These are phyloP conservation scores for Porphyrio hochstetteri DNA, from an alignment of 2,113 vertebrate genomes.

Conservation along the genomic window DNA sequence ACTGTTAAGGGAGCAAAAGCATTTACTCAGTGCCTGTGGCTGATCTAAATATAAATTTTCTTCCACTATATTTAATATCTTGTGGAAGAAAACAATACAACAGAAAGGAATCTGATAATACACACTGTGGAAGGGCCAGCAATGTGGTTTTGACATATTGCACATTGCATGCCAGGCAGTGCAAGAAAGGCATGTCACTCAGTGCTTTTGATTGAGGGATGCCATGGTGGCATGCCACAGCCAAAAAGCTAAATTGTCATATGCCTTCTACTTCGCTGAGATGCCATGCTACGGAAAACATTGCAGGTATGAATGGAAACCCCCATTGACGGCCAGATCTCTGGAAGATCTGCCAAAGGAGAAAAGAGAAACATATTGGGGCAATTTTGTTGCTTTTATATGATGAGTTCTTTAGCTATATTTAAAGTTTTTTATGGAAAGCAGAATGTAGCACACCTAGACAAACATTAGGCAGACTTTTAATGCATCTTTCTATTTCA, in stretches of 20 bases:
- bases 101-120: neutral
- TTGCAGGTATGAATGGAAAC: conserved; percentile 56
- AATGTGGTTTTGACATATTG: neutral
- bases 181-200: conserved; percentile 38
- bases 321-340: conserved; percentile 6
- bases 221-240: conserved; percentile 15
- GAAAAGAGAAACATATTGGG: conserved; percentile 9
- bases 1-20: neutral
- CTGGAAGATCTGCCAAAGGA: conserved; percentile 20
- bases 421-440: neutral
- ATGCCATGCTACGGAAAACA: conserved; percentile 51
- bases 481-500: neutral
- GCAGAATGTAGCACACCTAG: neutral
- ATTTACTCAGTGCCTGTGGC: neutral
- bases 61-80: conserved; percentile 18
- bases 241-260: conserved; percentile 56
- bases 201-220: conserved; percentile 40
- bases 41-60: conserved; percentile 39
- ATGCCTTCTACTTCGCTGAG: conserved; percentile 35
- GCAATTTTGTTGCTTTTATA: neutral
- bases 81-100: conserved; percentile 35
- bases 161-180: conserved; percentile 36
- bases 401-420: neutral
- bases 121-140: neutral
- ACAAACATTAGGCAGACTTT: neutral